A percentile compares a stretch with the other conserved stretches of the same genome.
Conservation (phyloP, 2,113 vertebrate species). For the Halcyon malimbica region DNA sequence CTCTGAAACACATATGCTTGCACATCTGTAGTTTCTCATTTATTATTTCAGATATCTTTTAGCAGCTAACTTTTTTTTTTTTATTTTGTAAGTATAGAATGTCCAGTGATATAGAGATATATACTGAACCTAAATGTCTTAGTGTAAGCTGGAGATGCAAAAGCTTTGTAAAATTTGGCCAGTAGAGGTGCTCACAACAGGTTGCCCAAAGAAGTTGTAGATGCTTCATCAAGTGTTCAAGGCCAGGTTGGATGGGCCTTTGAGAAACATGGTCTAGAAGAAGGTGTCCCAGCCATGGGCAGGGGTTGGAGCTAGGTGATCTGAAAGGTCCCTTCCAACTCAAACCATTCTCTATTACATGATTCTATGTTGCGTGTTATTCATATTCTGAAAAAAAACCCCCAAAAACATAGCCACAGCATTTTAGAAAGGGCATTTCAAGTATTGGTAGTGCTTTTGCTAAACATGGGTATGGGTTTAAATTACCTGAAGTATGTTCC, state of each 20-base stretch:
- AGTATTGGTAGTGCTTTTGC: not conserved
- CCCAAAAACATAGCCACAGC: too few species aligned
- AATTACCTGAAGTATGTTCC: not conserved
- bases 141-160: not conserved
- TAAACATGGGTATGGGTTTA: not conserved
- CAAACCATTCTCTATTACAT: not conserved
- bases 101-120: not conserved
- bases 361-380: not conserved
- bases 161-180: not conserved
- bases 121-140: not conserved
- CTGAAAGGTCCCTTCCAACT: not conserved
- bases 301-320: not conserved
- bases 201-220: not conserved
- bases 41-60: not conserved
- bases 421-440: not conserved
- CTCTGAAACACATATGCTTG: not conserved
- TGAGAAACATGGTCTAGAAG: not conserved
- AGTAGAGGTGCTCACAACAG: not conserved
- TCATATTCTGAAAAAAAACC: not conserved
- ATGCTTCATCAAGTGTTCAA: not conserved
- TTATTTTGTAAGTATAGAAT: not conserved
- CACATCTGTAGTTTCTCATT: not conserved
- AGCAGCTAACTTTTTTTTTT: not conserved
- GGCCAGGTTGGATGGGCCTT: not conserved
- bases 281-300: not conserved